Conservation (phyloP, 2,113 vertebrate genomes). For the Crotalus helleri region DNA sequence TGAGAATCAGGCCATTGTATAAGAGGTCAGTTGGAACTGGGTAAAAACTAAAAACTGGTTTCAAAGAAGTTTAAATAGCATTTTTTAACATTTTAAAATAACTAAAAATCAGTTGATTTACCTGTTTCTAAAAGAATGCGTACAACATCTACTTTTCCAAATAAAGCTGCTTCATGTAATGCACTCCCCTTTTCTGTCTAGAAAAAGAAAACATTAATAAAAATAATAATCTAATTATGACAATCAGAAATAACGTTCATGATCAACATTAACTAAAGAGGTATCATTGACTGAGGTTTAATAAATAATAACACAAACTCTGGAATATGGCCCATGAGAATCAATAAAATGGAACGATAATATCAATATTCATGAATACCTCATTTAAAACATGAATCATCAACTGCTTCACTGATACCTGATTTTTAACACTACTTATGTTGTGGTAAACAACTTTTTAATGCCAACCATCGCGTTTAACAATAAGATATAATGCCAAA, state of each 20-base stretch:
- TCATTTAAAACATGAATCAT: neutral
- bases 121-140: slow-evolving; percentile 92
- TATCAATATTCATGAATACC: neutral
- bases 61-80: neutral
- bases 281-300: slow-evolving; percentile 14
- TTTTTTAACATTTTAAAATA: neutral
- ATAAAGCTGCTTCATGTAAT: slow-evolving; percentile 93
- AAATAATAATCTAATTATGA: slow-evolving; percentile 23
- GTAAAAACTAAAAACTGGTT: neutral
- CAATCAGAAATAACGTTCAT: neutral
- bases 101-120: slow-evolving; percentile 56
- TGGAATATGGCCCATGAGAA: neutral
- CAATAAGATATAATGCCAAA: neutral
- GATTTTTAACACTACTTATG: neutral
- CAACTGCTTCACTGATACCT: neutral
- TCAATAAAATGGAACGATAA: neutral
- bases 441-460: neutral
- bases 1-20: neutral
- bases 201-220: slow-evolving; percentile 52
- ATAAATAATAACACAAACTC: slow-evolving; percentile 7
- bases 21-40: neutral
- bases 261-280: slow-evolving; percentile 6
- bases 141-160: slow-evolving; percentile 95
- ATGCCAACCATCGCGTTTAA: neutral
- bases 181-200: slow-evolving; percentile 97